Evolutionary conservation across 2,797 vertebrate genomes (phyloP).

Genomic region (Sphaeramia orbicularis): DNA sequence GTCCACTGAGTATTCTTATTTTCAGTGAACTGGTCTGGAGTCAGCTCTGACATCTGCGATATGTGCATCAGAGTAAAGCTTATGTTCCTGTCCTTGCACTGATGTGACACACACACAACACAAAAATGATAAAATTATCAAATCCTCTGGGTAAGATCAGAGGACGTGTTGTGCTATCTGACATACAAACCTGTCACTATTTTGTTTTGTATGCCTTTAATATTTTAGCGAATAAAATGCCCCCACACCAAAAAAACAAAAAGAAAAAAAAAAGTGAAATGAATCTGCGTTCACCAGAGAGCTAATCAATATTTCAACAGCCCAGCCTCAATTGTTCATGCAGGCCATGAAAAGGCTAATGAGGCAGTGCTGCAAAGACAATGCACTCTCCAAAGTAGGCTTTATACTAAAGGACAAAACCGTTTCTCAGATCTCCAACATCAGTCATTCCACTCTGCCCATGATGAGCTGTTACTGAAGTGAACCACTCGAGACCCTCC

Average conservation of each 20-base stretch:
- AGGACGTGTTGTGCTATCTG: too few relatives aligned
- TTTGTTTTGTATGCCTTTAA: too few relatives aligned
- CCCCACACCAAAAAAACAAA: too few relatives aligned
- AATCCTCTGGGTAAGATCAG: too few relatives aligned
- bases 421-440: constrained; percentile 59
- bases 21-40: too few relatives aligned
- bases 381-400: constrained; percentile 60
- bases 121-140: too few relatives aligned
- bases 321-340: constrained; percentile 70
- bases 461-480: constrained; percentile 49
- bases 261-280: constrained; percentile 2
- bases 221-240: not conserved
- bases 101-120: too few relatives aligned
- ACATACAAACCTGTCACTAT: too few relatives aligned
- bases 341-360: constrained; percentile 71
- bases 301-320: constrained; percentile 81
- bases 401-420: constrained; percentile 65
- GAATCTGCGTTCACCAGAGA: constrained; percentile 4
- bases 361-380: constrained; percentile 70
- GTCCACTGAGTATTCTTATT: too few relatives aligned
- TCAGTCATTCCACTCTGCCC: constrained; percentile 36
- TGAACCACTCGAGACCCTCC: constrained; percentile 53
- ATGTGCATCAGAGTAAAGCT: too few relatives aligned
- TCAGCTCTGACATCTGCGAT: too few relatives aligned
- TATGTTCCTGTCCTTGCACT: too few relatives aligned